Evolutionary conservation across 2,113 vertebrate genomes (phyloP).

Genomic region (Scalopus aquaticus): DNA sequence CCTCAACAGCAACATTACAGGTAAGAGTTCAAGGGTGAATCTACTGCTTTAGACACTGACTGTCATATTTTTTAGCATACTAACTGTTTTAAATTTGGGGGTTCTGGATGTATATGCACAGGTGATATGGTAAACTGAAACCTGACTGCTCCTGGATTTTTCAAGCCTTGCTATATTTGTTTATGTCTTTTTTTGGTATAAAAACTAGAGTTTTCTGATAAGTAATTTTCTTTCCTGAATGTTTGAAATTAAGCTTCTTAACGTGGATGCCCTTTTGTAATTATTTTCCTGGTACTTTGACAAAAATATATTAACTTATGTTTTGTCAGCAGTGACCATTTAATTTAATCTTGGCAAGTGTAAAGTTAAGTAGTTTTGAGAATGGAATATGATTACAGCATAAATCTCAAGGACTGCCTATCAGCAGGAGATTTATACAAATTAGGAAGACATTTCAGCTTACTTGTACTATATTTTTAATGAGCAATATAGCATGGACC

Average conservation of each 20-base stretch:
- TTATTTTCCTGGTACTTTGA: conserved; percentile 45
- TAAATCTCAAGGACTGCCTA: not conserved
- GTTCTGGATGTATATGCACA: conserved; percentile 22
- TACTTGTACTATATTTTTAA: not conserved
- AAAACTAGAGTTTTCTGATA: conserved; percentile 17
- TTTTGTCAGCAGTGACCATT: not conserved
- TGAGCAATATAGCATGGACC: not conserved
- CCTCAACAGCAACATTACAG: conserved; percentile 95
- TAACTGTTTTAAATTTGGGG: not conserved
- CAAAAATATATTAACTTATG: conserved; percentile 29
- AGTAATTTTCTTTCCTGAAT: conserved; percentile 6
- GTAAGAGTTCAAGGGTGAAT: conserved; percentile 79
- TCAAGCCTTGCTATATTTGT: conserved; percentile 36
- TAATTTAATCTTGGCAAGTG: conserved; percentile 32
- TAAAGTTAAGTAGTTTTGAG: conserved; percentile 46
- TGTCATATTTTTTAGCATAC: conserved; percentile 18
- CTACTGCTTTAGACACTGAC: not conserved
- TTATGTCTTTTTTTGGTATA: not conserved
- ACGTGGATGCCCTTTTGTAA: conserved; percentile 9
- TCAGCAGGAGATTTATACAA: conserved; percentile 29
- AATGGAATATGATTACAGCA: not conserved
- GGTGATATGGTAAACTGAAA: not conserved
- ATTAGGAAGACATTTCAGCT: conserved; percentile 27
- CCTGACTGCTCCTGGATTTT: not conserved
- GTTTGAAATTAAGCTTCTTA: conserved; percentile 41